Percentiles rank a stretch among this genome's conserved stretches.
These are phyloP conservation scores for Urocyon cinereoargenteus DNA, from an alignment of 2,797 vertebrate species.

Conservation along the genomic window DNA sequence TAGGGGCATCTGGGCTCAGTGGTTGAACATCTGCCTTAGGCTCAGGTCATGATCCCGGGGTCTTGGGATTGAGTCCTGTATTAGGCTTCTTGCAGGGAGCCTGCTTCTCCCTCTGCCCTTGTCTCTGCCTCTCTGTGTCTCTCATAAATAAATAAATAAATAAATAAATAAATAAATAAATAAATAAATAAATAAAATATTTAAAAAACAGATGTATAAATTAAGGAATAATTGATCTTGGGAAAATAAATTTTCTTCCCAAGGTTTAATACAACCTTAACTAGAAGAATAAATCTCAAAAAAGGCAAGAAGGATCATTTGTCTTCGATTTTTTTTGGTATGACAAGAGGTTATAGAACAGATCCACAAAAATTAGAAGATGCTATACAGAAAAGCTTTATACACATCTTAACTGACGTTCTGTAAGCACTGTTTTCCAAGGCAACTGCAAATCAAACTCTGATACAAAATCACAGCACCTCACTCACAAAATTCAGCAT, in stretches of 20 bases:
- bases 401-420: not conserved
- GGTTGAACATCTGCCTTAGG: too few relatives aligned
- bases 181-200: too few relatives aligned
- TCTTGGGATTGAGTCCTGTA: too few relatives aligned
- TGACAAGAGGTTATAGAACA: not conserved
- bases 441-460: not conserved
- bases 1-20: not conserved
- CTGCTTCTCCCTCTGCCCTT: too few relatives aligned
- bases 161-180: too few relatives aligned
- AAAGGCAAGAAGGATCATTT: not conserved
- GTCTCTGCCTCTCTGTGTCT: too few relatives aligned
- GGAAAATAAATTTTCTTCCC: constrained; percentile 35
- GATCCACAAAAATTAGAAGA: not conserved
- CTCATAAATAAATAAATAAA: too few relatives aligned
- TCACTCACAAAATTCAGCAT: not conserved
- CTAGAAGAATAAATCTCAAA: not conserved
- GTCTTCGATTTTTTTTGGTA: not conserved
- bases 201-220: not conserved
- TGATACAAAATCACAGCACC: not conserved
- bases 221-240: not conserved
- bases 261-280: not conserved
- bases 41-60: too few relatives aligned
- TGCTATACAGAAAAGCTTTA: not conserved
- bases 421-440: not conserved
- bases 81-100: too few relatives aligned